Base-by-base conservation (phyloP, 2,888 invertebrate species). In the Rotaria macrura region DNA sequence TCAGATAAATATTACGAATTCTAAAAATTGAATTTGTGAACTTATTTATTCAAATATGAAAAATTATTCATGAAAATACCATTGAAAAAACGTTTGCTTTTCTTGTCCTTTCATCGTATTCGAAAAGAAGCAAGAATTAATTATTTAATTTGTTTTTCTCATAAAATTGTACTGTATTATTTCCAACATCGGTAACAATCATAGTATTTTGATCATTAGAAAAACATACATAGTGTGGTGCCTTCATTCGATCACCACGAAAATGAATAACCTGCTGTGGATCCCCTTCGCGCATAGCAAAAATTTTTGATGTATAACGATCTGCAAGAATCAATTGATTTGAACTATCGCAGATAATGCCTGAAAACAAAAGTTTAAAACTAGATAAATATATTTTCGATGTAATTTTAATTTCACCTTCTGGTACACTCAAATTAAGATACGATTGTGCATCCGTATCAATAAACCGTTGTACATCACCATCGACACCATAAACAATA, bases 221-320 rank as follows among this genome's bases (percentile, higher is more conserved):
- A 65, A 65, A 65, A 29, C 65, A 65, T 20, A 65, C 65, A 29
- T 65, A 65, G 20, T 65, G 65, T 29, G 65, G 65, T 65, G 65
- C 65, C 29, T 65, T 65, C 65, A 65, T 65, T 65, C 20, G n/a
- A 65, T 65, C 65, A 34, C 65, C 65, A 65, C 65, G 65, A 65
- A 65, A 65, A 65, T 65, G n/a, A 29, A 65, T 65, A 29, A 29
- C 65, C 23, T 52, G 52, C 23, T 52, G 47, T n/a, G 7, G 29
- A 29, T 65, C 29, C 2, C 23, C 65, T 29, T 34, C 34, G 29
- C 20, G n/a, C 29, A 65, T 65, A 65, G 65, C n/a, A 20, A 65
- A 65, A 14, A 65, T 65, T 65, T 65, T 65, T 29, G 65, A 65
- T 65, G 65, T 65, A 65, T 65, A 65, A 65, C 65, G 65, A 65